Evolutionary conservation across 2,113 vertebrate genomes (phyloP), one percentile per base, ranked within the genome.

Genomic region (Siphamia tubifer): DNA sequence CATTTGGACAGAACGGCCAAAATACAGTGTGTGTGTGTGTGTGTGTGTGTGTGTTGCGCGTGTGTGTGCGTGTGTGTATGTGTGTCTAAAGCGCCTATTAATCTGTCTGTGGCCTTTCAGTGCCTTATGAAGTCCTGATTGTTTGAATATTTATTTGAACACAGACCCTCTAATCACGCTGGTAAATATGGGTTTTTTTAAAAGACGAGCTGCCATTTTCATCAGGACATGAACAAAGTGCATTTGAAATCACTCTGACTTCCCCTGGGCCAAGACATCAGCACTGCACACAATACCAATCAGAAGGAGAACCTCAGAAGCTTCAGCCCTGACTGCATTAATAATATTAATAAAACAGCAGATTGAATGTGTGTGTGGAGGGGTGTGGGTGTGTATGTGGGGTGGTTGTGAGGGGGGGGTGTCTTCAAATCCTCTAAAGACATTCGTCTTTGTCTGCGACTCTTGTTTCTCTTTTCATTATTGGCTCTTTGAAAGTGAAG

Each of bases 121-220:
- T 56, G 65, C 75, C 73, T 90, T 87, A 90, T 90, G 86, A 91
- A 90, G 90, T 87, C 83, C 86, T 93, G 91, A 93, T 92, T 92
- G 90, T 85, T 91, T 87, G 90, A 87, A 91, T 91, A 91, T 92
- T 92, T 90, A 89, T 92, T 88, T 81, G 83, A 90, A 92, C 86
- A 88, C 88, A 73, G 90, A 94, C 81, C 92, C 91, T 69, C 35
- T 91, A 92, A 94, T 94, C 89, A 94, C 9, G 63, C 82, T 84
- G 25, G 79, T 69, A 87, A 86, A 92, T 92, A 90, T 56, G 83
- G 67, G 57, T 83, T 86, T 84, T 86, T 84, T 90, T 85, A 89
- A 86, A 89, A 91, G 80, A 76, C 84, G 61, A 88, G 87, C 90
- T 92, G 91, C 86, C 92, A 91, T 92, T 91, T 91, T 85, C 87